These are phyloP conservation scores for Bellardia bayeri DNA, from an alignment of 2,888 invertebrate genomes.

Conservation along the genomic window DNA sequence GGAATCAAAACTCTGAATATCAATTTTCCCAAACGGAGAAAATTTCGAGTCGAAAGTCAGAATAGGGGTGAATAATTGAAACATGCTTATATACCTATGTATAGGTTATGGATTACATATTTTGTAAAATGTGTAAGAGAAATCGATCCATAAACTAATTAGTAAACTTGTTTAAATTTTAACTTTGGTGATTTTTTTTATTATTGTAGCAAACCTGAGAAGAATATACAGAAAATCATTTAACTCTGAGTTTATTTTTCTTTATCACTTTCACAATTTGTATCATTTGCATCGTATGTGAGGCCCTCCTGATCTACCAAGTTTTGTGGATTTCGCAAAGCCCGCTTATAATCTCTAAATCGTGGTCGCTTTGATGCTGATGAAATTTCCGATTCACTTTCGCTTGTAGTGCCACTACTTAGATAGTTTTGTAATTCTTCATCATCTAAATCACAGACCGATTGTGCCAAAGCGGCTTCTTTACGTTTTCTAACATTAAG, in stretches of 20 bases:
- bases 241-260: neutral
- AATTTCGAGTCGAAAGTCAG: too few species aligned
- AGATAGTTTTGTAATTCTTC: constrained; percentile 18
- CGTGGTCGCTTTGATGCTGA: constrained; percentile 74
- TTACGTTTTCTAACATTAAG: constrained; percentile 74
- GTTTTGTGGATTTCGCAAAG: constrained; percentile 23
- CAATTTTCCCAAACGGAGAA: too few species aligned
- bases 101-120: too few species aligned
- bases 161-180: too few species aligned
- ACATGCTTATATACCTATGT: too few species aligned
- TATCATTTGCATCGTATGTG: constrained; percentile 1
- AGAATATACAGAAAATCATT: too few species aligned
- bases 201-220: too few species aligned
- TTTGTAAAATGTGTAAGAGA: too few species aligned
- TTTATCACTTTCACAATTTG: neutral
- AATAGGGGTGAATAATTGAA: too few species aligned
- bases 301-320: neutral
- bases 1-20: too few species aligned
- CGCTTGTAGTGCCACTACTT: constrained; percentile 44
- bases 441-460: constrained; percentile 59
- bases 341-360: constrained; percentile 69
- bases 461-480: constrained; percentile 52
- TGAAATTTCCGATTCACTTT: constrained; percentile 70
- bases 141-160: too few species aligned
- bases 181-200: too few species aligned